Conservation (phyloP, 2,113 vertebrate genomes). For the Morone saxatilis region DNA sequence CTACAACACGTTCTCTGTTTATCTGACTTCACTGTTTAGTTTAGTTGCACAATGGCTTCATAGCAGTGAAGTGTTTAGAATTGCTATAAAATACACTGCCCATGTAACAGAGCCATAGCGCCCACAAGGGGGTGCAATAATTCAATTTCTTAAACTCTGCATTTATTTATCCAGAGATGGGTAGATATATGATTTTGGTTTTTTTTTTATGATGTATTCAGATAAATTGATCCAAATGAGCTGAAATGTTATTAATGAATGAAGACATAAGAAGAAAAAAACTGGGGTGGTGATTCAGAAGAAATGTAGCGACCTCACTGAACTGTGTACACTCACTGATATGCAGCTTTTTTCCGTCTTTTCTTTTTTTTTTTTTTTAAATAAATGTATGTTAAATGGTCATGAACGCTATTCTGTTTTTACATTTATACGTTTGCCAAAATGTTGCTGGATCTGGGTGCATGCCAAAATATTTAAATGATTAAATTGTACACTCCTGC, state of each 20-base stretch:
- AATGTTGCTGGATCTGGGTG: neutral
- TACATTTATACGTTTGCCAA: neutral
- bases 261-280: neutral
- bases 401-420: neutral
- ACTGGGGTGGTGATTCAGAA: neutral
- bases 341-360: neutral
- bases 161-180: neutral
- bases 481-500: constrained; percentile 18
- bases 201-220: neutral
- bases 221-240: neutral
- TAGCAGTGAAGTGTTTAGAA: neutral
- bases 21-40: neutral
- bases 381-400: neutral
- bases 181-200: neutral
- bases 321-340: neutral
- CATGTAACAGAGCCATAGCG: neutral
- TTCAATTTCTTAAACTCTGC: constrained; percentile 34
- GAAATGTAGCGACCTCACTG: neutral
- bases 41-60: neutral
- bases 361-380: neutral
- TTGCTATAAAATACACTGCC: neutral
- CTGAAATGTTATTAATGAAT: constrained; percentile 1
- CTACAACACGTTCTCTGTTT: neutral
- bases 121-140: constrained; percentile 66
- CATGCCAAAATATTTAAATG: neutral